Conservation (phyloP, 2,888 invertebrate genomes). For the Fragum whitleyi region DNA sequence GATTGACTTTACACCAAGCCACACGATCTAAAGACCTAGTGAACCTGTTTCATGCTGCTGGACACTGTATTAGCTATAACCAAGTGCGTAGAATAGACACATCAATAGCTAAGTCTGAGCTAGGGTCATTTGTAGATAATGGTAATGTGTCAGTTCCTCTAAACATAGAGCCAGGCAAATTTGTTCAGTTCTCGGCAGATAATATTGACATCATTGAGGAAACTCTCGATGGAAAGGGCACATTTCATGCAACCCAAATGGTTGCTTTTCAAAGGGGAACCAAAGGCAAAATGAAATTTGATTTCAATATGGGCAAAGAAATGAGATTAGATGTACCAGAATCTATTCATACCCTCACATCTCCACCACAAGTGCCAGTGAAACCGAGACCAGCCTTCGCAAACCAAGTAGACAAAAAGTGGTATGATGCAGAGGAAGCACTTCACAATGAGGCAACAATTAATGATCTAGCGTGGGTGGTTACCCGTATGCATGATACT, state of each 20-base stretch:
- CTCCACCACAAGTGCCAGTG: too few species aligned
- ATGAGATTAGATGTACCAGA: too few species aligned
- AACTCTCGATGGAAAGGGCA: conserved; percentile 40
- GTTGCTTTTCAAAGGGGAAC: conserved; percentile 29
- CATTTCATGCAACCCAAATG: conserved; percentile 50
- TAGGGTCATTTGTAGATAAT: not conserved
- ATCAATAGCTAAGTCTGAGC: conserved; percentile 28
- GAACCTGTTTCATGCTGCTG: conserved; percentile 35
- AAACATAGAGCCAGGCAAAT: conserved; percentile 6
- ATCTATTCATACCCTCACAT: too few species aligned
- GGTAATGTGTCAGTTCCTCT: not conserved
- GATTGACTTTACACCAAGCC: conserved; percentile 38
- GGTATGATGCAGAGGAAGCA: too few species aligned
- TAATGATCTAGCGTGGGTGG: too few species aligned
- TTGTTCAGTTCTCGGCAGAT: conserved; percentile 39
- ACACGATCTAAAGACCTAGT: conserved; percentile 36
- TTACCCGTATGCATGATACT: too few species aligned
- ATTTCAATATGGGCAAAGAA: too few species aligned
- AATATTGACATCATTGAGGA: conserved; percentile 42
- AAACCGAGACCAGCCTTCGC: too few species aligned
- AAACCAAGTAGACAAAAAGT: too few species aligned
- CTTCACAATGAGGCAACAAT: too few species aligned
- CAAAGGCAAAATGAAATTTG: not conserved
- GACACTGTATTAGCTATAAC: conserved; percentile 14
- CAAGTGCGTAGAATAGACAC: conserved; percentile 37